phyloP scores from a whole-genome alignment of 1,140 invertebrate species.

The Platorchestia sp. region DNA sequence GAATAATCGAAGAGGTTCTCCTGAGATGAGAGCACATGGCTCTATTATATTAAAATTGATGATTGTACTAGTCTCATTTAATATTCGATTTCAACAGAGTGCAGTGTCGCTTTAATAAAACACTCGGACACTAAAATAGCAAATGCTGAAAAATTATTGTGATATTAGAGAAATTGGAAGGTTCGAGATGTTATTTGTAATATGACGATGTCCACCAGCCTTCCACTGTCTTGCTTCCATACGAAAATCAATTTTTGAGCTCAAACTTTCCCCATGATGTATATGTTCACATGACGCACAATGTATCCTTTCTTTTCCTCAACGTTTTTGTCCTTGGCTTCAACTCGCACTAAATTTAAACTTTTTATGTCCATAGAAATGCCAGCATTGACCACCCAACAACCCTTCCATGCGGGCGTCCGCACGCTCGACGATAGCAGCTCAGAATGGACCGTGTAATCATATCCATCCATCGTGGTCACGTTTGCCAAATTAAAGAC shows the following conservation, averaged over 20 bases:
- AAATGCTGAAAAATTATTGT: neutral
- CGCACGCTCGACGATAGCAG: neutral
- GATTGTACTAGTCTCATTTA: neutral
- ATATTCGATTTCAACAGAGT: neutral
- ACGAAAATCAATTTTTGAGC: neutral
- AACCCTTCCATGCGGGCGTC: neutral
- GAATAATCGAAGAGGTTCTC: too few relatives aligned
- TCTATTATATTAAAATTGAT: too few relatives aligned
- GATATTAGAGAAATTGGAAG: neutral
- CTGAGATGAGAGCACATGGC: too few relatives aligned
- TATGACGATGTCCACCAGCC: neutral
- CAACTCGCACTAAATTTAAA: neutral
- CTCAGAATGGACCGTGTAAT: neutral
- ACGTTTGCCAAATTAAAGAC: slow-evolving; percentile 19
- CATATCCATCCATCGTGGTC: slow-evolving; percentile 26
- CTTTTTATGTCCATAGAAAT: neutral
- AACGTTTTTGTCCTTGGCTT: neutral
- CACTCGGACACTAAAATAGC: neutral
- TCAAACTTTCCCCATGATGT: neutral
- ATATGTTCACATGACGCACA: neutral
- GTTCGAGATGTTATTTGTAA: too few relatives aligned
- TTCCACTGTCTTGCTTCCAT: neutral
- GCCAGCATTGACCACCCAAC: neutral
- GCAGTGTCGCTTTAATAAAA: neutral
- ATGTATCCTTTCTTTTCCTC: neutral